Evolutionary conservation across 2,113 vertebrate species (phyloP).

Genomic region (Ictidomys tridecemlineatus): DNA sequence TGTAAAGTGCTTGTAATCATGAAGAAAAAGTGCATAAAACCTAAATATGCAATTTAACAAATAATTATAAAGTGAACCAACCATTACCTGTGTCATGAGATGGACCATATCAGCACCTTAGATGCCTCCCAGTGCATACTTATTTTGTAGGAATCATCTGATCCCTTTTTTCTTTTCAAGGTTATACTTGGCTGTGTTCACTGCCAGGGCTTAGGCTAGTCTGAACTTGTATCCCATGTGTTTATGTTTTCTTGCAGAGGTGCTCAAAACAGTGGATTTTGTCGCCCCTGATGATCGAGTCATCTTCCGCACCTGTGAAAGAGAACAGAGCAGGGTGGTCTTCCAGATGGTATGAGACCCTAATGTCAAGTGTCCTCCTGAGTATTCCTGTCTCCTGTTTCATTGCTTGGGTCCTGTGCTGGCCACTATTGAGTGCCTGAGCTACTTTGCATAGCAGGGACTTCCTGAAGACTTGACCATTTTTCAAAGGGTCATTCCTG

Average conservation of each 20-base stretch:
- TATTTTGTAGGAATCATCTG: neutral
- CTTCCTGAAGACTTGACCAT: neutral
- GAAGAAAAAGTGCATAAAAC: neutral
- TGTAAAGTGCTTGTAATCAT: neutral
- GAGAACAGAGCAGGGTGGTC: constrained; percentile 91
- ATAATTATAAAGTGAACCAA: neutral
- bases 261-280: constrained; percentile 95
- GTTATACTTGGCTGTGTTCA: neutral
- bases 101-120: neutral
- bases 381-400: neutral
- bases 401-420: neutral
- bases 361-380: accelerated
- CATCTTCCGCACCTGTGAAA: constrained; percentile 96
- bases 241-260: constrained; percentile 87
- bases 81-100: neutral
- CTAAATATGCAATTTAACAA: neutral
- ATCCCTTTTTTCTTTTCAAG: neutral
- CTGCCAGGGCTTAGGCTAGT: neutral
- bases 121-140: neutral
- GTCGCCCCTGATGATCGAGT: constrained; percentile 96
- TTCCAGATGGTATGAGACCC: constrained; percentile 96
- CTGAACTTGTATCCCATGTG: neutral
- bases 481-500: constrained; percentile 31
- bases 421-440: neutral
- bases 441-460: accelerated